Conservation (phyloP, 2,888 invertebrate species). For the Nemotelus nigrinus region DNA sequence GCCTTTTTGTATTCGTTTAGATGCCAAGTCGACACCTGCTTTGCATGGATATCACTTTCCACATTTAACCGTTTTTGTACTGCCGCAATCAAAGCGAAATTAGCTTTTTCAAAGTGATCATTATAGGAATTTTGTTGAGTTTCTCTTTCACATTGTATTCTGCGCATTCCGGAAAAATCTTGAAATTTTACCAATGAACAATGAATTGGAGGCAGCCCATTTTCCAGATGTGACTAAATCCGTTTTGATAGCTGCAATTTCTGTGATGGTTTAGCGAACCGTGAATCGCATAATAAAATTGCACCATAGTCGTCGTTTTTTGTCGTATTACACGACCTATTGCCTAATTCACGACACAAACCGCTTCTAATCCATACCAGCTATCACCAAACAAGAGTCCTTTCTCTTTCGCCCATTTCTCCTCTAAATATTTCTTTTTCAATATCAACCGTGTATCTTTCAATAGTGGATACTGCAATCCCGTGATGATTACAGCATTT, state of each 20-base stretch:
- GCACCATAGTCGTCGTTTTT: slow-evolving; percentile 96
- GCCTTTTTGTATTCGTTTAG: slow-evolving; percentile 60
- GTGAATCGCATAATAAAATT: slow-evolving; percentile 89
- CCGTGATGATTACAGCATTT: slow-evolving; percentile 93
- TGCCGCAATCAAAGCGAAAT: slow-evolving; percentile 18
- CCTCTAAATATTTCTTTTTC: slow-evolving; percentile 90
- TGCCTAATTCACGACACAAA: slow-evolving; percentile 97
- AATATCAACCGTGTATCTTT: slow-evolving; percentile 91
- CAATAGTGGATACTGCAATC: slow-evolving; percentile 94
- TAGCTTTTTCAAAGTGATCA: background rate
- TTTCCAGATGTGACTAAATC: slow-evolving; percentile 78
- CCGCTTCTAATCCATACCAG: slow-evolving; percentile 95
- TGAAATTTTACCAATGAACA: slow-evolving; percentile 76
- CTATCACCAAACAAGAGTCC: slow-evolving; percentile 78
- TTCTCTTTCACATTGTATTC: slow-evolving; percentile 54
- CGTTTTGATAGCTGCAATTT: slow-evolving; percentile 83
- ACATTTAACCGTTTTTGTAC: slow-evolving; percentile 22
- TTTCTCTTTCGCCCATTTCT: slow-evolving; percentile 72
- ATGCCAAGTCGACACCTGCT: slow-evolving; percentile 60
- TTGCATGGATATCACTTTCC: slow-evolving; percentile 52
- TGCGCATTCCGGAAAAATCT: slow-evolving; percentile 79
- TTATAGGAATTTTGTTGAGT: background rate
- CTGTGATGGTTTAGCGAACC: slow-evolving; percentile 76
- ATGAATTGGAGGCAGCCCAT: slow-evolving; percentile 64
- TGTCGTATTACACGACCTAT: slow-evolving; percentile 98